phyloP scores from a whole-genome alignment of 2,113 vertebrate species.

The Tyto alba region DNA sequence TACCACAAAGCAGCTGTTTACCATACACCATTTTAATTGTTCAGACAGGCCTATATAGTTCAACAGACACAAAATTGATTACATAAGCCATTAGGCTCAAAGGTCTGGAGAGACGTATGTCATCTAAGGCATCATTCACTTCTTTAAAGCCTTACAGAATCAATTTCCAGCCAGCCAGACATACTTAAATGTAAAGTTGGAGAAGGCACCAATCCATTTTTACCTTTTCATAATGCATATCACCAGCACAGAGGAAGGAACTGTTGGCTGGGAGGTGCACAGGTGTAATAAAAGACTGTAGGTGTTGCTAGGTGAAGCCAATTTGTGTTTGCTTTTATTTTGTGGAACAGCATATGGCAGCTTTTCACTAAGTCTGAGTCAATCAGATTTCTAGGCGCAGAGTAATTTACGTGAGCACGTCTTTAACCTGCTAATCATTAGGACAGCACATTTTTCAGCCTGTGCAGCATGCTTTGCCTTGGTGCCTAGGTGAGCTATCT shows the following conservation, averaged over 20 bases:
- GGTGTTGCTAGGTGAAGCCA: neutral
- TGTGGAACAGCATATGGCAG: neutral
- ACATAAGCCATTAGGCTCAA: neutral
- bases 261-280: neutral
- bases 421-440: neutral
- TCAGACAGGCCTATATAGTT: neutral
- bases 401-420: neutral
- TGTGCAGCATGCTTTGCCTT: neutral
- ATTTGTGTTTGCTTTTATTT: neutral
- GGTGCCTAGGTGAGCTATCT: neutral
- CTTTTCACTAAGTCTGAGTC: neutral
- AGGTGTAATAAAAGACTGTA: neutral
- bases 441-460: neutral
- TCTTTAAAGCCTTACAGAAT: neutral
- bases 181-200: neutral
- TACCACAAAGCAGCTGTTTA: neutral
- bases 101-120: neutral
- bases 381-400: neutral
- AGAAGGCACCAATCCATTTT: neutral
- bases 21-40: neutral
- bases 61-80: slow-evolving; percentile 2
- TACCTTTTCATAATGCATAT: neutral
- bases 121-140: neutral
- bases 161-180: neutral
- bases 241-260: neutral